Conservation (phyloP, 2,888 invertebrate species). For the Drosophila prostipennis region DNA sequence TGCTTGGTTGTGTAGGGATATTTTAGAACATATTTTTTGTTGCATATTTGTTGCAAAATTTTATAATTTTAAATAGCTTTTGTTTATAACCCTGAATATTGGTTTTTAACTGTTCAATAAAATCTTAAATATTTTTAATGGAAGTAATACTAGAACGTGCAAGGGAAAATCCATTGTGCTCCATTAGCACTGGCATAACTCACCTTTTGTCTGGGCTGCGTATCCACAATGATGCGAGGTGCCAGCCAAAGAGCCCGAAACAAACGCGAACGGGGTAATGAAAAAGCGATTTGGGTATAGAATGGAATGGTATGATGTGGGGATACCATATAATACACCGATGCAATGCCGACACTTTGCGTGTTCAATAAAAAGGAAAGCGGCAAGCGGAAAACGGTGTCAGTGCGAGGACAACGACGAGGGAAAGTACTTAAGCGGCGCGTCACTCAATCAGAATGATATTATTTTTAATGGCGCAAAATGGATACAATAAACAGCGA, state of each 20-base stretch:
- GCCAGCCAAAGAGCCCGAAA: conserved; percentile 17
- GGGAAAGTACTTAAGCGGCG: conserved; percentile 78
- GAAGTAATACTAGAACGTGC: not conserved
- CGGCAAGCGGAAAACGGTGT: conserved; percentile 66
- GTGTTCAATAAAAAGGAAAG: conserved; percentile 65
- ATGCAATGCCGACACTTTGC: conserved; percentile 65
- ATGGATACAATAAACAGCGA: conserved; percentile 63
- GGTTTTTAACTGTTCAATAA: too few relatives aligned
- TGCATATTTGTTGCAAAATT: too few relatives aligned
- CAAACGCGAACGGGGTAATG: conserved; percentile 34
- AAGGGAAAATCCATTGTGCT: not conserved
- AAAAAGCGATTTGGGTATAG: conserved; percentile 9
- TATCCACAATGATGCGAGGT: conserved; percentile 36
- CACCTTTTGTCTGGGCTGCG: conserved; percentile 38
- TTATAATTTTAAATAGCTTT: too few relatives aligned
- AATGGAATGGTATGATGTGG: not conserved
- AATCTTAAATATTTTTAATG: not conserved
- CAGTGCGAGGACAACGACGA: conserved; percentile 68
- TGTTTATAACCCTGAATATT: too few relatives aligned
- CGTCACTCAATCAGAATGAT: conserved; percentile 79
- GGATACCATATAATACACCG: conserved; percentile 22
- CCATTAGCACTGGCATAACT: conserved; percentile 22
- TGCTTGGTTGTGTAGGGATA: too few relatives aligned
- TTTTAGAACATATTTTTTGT: too few relatives aligned
- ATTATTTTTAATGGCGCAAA: conserved; percentile 78